Conservation (phyloP, 2,797 vertebrate species). For the Presbytis comata region DNA sequence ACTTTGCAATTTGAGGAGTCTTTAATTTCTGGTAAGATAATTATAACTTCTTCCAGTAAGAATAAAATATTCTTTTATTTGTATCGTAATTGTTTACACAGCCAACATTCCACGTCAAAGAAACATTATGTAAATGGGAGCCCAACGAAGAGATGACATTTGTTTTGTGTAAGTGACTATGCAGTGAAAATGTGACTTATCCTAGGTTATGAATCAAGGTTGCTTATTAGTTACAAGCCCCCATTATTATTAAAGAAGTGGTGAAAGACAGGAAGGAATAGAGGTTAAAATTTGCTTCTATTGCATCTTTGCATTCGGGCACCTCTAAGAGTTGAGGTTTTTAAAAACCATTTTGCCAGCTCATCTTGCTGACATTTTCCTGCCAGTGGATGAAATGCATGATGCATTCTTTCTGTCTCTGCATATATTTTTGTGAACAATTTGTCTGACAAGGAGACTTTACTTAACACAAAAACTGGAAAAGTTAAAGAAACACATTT, state of each 20-base stretch:
- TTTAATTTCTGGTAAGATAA: conserved; percentile 26
- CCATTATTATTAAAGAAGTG: background rate
- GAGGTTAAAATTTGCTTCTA: background rate
- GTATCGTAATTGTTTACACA: background rate
- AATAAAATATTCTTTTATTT: background rate
- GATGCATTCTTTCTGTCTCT: background rate
- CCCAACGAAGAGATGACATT: background rate
- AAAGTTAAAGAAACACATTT: background rate
- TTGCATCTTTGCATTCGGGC: background rate
- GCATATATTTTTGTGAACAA: background rate
- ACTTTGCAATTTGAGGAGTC: background rate
- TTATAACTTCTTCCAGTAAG: background rate
- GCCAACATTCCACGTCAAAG: background rate
- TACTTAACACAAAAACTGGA: background rate
- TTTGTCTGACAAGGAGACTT: background rate
- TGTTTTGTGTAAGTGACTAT: background rate
- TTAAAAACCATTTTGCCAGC: background rate
- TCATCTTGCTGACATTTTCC: background rate
- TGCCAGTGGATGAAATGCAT: background rate
- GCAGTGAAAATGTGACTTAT: background rate
- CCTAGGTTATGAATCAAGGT: background rate
- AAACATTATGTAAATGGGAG: background rate
- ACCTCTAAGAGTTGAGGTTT: background rate
- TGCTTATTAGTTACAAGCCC: background rate
- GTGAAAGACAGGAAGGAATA: background rate